Evolutionary conservation across 2,888 invertebrate species (phyloP).

Genomic region (Zhengitettix transpicula): DNA sequence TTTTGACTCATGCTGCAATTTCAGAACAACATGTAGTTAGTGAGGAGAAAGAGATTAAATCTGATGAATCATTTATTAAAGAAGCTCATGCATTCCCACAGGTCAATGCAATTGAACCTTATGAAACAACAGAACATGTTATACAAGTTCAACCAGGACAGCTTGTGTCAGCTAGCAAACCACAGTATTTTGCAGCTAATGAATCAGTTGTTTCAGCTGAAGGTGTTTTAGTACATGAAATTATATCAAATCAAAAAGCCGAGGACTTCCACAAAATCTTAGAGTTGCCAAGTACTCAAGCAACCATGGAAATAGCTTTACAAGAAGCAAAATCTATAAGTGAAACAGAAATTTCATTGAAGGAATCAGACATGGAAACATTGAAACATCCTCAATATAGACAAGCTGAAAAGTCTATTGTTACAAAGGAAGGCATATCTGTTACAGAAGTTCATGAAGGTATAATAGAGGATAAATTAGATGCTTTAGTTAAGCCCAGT

Average conservation of each 20-base stretch:
- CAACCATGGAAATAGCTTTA: slow-evolving; percentile 36
- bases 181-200: slow-evolving; percentile 26
- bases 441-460: slow-evolving; percentile 48
- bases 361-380: slow-evolving; percentile 39
- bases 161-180: slow-evolving; percentile 28
- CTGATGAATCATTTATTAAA: slow-evolving; percentile 15
- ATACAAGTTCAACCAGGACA: slow-evolving; percentile 31
- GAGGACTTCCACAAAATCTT: neutral
- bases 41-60: slow-evolving; percentile 20
- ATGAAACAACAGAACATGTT: slow-evolving; percentile 37
- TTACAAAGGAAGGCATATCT: slow-evolving; percentile 43
- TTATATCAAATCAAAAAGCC: slow-evolving; percentile 19
- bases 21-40: no score
- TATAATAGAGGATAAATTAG: slow-evolving; percentile 39
- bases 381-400: slow-evolving; percentile 29
- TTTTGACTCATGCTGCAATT: no score
- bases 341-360: slow-evolving; percentile 40
- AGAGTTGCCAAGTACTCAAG: slow-evolving; percentile 26
- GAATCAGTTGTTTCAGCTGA: slow-evolving; percentile 28
- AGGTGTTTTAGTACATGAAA: slow-evolving; percentile 31
- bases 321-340: slow-evolving; percentile 48
- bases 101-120: slow-evolving; percentile 30
- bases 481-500: slow-evolving; percentile 28
- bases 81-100: slow-evolving; percentile 22
- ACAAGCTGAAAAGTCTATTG: slow-evolving; percentile 37